Evolutionary conservation across 2,888 invertebrate species (phyloP), one percentile per base, ranked within the genome.

Genomic region (Campoplex capitator): DNA sequence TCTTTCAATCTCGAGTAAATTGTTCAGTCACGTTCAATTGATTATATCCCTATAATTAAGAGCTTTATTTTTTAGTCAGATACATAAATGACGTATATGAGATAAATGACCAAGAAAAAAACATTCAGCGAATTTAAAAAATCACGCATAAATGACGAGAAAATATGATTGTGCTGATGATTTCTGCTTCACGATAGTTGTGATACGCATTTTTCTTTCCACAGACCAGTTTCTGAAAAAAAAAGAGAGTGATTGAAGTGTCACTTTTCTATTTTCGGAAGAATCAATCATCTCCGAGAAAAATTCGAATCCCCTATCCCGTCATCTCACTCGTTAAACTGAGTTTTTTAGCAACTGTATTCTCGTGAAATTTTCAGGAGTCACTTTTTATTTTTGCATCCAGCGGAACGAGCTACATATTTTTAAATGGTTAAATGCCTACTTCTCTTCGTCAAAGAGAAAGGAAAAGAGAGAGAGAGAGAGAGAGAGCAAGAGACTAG

Each of bases 11-110:
- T 56, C 56, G 35, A n/a, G 45, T 48, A n/a, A 74, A 83, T 74
- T 76, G 83, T 85, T 58, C 51, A 82, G 56, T 74, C 13, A 35
- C 54, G 35, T 62, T 82, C 54, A 48, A 56, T 73, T 73, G 48
- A 81, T 82, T 51, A 45, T 45, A 68, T 76, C 38, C 32, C 35
- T 23, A 56, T 73, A 74, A 77, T 77, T 73, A 56, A 45, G 28
- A 56, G 67, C 54, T 23, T 7, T 56, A 6, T 51, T 68, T 48
- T 48, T 23, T 45, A 13, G 54, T 48, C 8, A 45, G 11, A 28
- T 28, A 54, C 23, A 23, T 23, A 23, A 23, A 23, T 23, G 23
- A 23, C 23, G 23, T 42, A 28, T 54, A 38, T 23, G 4, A 56
- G 23, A 45, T 38, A 38, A 38, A 38, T 23, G 23, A 38, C 3